A percentile compares a stretch with the other conserved stretches of the same genome.
Conservation (phyloP, 1,140 invertebrate genomes). For the Eupristina koningsbergeri region DNA sequence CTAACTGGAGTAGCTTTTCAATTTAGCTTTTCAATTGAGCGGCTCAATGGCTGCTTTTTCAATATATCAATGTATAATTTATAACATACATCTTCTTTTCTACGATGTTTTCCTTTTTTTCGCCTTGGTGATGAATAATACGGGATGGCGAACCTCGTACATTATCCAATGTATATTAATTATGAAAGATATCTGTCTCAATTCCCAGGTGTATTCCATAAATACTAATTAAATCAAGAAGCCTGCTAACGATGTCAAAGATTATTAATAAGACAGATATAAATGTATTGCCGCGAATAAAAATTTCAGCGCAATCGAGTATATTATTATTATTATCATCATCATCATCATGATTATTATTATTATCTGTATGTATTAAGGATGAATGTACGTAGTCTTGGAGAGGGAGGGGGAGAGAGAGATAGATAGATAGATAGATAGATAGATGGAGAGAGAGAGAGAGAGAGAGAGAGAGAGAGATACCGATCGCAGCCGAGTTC, state of each 20-base stretch:
- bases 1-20: not conserved
- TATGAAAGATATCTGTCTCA: constrained; percentile 4
- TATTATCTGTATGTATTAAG: too few relatives aligned
- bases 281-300: not conserved
- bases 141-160: not conserved
- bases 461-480: too few relatives aligned
- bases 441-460: too few relatives aligned
- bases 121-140: not conserved
- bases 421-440: too few relatives aligned
- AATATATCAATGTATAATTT: not conserved
- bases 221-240: constrained; percentile 16
- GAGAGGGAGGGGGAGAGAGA: too few relatives aligned
- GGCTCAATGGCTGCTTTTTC: not conserved
- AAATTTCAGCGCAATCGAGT: not conserved
- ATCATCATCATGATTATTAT: too few relatives aligned
- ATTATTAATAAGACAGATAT: constrained; percentile 7
- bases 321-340: too few relatives aligned
- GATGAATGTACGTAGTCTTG: not conserved
- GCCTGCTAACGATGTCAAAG: constrained; percentile 5
- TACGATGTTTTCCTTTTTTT: not conserved
- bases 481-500: not conserved
- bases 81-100: not conserved
- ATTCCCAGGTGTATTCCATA: not conserved
- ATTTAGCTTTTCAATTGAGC: not conserved
- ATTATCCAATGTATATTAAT: not conserved